Base-by-base conservation (phyloP, 1,140 invertebrate genomes). In the Zaprionus vittiger region DNA sequence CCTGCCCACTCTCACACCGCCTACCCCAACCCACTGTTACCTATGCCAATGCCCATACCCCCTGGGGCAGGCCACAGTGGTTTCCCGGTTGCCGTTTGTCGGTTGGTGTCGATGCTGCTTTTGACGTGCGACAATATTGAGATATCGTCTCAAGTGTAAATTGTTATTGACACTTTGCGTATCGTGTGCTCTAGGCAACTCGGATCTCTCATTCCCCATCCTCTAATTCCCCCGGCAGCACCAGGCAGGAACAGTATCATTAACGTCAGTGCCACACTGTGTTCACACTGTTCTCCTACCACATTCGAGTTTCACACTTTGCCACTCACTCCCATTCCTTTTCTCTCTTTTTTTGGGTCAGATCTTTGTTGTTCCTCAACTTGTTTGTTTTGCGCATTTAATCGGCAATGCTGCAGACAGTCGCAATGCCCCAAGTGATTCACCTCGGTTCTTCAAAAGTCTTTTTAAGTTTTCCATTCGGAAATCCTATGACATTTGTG, bases 61-160 rank as follows among this genome's bases (percentile, higher is more conserved):
- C 14, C 20, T n/a, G 31, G 59, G 44, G 7, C 44, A 52, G 44
- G 7, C 22, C 47, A 34, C 47, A 28, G 31, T 62, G 59, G 59
- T 54, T 62, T 52, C 26, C 22, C 31, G 15, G 28, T 54, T 17
- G 59, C 24, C 26, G 5, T 11, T 49, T 34, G 44, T 65, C 66
- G 22, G 49, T 28, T 64, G 68, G 15, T 72, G 52, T 60, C 65
- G 61, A 60, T 55, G 68, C 64, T 77, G 81, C 66, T 83, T 74
- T 75, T 81, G 84, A 74, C 73, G 64, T 89, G 66, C 85, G 79
- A 87, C 84, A 90, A 81, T 87, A 87, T 87, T 87, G 84, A 87
- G 83, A 87, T 87, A 84, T 87, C 85, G 85, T 87, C 84, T 87
- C 84, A 87, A 87, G 83, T 87, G 83, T 87, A 87, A 87, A 87